Percentiles rank a stretch among this genome's conserved stretches.
phyloP scores from a whole-genome alignment of 2,797 vertebrate species.

The Megaceryle alcyon region DNA sequence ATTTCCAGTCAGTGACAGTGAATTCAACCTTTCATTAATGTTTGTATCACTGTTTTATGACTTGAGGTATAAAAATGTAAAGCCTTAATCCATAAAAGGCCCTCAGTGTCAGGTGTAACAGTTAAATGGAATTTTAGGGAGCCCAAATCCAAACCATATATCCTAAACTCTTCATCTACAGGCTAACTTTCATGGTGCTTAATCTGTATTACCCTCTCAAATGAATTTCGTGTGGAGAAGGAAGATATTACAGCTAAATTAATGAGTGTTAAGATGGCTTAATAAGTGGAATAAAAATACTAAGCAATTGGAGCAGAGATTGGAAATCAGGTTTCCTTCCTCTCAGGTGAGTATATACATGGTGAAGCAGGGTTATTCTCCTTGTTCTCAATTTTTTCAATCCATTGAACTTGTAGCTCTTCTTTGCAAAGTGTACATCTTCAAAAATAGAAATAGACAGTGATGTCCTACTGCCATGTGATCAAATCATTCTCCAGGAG shows the following conservation, averaged over 20 bases:
- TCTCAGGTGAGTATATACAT: not conserved
- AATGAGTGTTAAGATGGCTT: not conserved
- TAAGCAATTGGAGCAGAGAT: not conserved
- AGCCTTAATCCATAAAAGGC: not conserved
- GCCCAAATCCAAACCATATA: accelerated
- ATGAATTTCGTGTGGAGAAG: not conserved
- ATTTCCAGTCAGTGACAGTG: not conserved
- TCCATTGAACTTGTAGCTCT: not conserved
- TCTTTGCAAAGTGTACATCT: not conserved
- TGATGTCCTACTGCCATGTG: not conserved
- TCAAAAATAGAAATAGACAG: not conserved
- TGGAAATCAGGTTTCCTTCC: not conserved
- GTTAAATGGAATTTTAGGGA: not conserved
- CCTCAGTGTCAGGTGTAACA: not conserved
- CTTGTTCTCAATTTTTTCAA: not conserved
- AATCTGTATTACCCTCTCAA: not conserved
- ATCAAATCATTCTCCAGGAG: not conserved
- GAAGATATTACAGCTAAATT: not conserved
- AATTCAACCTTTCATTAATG: not conserved
- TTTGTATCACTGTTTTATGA: not conserved
- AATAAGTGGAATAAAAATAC: not conserved
- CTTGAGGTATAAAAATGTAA: not conserved
- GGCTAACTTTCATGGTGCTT: not conserved
- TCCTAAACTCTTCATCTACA: not conserved
- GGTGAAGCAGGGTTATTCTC: not conserved